phyloP scores from a whole-genome alignment of 2,888 invertebrate genomes.

The Chouioia cunea region DNA sequence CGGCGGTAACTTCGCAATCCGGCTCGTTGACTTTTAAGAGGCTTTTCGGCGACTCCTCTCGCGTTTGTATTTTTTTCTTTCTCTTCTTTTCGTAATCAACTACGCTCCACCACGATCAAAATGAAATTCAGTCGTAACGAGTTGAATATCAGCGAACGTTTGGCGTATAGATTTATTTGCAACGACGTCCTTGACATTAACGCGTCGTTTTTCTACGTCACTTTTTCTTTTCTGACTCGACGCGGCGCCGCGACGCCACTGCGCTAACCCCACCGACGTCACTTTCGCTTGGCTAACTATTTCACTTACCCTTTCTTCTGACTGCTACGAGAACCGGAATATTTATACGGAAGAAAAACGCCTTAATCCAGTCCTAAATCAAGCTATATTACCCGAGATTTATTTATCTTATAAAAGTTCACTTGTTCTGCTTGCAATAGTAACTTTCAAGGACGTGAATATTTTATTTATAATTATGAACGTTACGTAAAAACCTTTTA shows the following conservation, averaged over 20 bases:
- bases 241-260: neutral
- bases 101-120: too few species aligned
- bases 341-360: constrained; percentile 6
- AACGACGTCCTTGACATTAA: constrained; percentile 21
- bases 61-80: neutral
- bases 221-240: neutral
- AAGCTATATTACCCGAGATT: too few species aligned
- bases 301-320: constrained; percentile 51
- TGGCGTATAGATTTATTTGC: constrained; percentile 1
- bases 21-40: constrained; percentile 35
- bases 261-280: constrained; percentile 39
- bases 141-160: too few species aligned
- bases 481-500: too few species aligned
- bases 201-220: neutral
- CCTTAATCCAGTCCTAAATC: too few species aligned
- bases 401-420: too few species aligned
- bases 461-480: too few species aligned
- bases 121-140: too few species aligned
- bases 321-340: constrained; percentile 6
- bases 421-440: too few species aligned
- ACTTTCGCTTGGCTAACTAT: constrained; percentile 51
- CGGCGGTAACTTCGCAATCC: constrained; percentile 6
- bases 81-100: too few species aligned
- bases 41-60: constrained; percentile 33
- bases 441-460: too few species aligned